Percentiles rank a stretch among this genome's conserved stretches.
Conservation (phyloP, 2,888 invertebrate species). For the Papilio demoleus region DNA sequence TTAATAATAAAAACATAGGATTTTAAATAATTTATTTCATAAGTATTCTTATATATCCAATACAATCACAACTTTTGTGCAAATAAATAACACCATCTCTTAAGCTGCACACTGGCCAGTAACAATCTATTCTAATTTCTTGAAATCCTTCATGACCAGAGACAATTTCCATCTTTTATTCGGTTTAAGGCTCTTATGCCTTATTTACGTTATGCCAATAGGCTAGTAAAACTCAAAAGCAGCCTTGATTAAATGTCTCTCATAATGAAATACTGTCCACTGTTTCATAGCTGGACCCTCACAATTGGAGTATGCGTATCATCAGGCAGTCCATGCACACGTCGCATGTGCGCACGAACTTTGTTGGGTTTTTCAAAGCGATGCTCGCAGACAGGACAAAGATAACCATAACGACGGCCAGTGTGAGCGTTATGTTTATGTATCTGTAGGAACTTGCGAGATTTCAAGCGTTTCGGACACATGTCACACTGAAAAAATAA, state of each 20-base stretch:
- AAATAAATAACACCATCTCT: neutral
- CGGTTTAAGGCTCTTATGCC: no score
- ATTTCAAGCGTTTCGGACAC: conserved; percentile 74
- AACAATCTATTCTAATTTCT: neutral
- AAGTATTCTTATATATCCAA: neutral
- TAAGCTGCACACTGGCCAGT: no score
- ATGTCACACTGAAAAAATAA: conserved; percentile 65
- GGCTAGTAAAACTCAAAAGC: no score
- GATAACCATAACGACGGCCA: conserved; percentile 70
- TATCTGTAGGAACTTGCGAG: conserved; percentile 76
- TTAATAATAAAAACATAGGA: no score
- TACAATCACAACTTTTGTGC: neutral
- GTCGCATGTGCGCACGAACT: conserved; percentile 69
- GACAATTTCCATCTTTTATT: neutral
- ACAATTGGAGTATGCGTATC: conserved; percentile 66
- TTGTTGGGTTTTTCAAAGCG: conserved; percentile 73
- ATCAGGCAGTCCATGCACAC: conserved; percentile 70
- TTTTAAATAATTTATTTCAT: neutral
- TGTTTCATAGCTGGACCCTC: conserved; percentile 60
- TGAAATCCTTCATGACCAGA: neutral
- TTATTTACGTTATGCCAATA: no score
- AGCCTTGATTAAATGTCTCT: no score
- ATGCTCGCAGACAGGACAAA: conserved; percentile 71
- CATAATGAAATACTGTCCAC: no score
- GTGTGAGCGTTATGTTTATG: conserved; percentile 79